These are phyloP conservation scores for Mustela nigripes DNA, from an alignment of 2,113 vertebrate species.

Conservation along the genomic window DNA sequence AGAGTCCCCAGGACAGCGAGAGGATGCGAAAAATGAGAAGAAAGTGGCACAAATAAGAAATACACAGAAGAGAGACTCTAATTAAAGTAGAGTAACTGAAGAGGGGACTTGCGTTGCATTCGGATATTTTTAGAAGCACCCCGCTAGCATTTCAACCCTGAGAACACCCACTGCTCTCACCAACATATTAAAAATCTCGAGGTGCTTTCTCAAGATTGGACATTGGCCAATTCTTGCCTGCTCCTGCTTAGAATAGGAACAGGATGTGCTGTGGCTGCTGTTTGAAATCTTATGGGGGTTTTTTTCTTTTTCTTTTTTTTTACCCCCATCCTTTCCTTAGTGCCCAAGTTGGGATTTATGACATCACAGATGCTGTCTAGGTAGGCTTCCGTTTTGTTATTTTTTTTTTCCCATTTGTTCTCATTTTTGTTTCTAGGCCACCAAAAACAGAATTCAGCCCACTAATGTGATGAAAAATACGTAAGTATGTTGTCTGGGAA, in stretches of 20 bases:
- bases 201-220: conserved; percentile 67
- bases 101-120: conserved; percentile 64
- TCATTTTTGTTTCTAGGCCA: conserved; percentile 54
- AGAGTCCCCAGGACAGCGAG: conserved; percentile 50
- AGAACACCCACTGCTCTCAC: conserved; percentile 68
- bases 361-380: conserved; percentile 35
- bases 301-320: not conserved
- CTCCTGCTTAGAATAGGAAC: conserved; percentile 69
- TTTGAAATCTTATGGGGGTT: conserved; percentile 39
- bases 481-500: conserved; percentile 29
- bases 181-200: conserved; percentile 74
- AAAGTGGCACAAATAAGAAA: conserved; percentile 65
- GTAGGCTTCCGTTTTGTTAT: conserved; percentile 51
- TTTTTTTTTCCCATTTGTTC: conserved; percentile 38
- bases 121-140: conserved; percentile 77
- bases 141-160: conserved; percentile 71
- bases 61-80: conserved; percentile 72
- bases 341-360: not conserved
- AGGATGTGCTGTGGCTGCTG: conserved; percentile 63
- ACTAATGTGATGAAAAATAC: conserved; percentile 6
- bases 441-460: conserved; percentile 40
- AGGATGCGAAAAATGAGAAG: not conserved
- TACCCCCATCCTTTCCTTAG: conserved; percentile 14
- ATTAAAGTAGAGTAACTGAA: conserved; percentile 74
- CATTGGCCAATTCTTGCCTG: conserved; percentile 59